These are phyloP conservation scores for Nannobrachium achirus DNA, from an alignment of 2,113 vertebrate genomes.

Conservation along the genomic window DNA sequence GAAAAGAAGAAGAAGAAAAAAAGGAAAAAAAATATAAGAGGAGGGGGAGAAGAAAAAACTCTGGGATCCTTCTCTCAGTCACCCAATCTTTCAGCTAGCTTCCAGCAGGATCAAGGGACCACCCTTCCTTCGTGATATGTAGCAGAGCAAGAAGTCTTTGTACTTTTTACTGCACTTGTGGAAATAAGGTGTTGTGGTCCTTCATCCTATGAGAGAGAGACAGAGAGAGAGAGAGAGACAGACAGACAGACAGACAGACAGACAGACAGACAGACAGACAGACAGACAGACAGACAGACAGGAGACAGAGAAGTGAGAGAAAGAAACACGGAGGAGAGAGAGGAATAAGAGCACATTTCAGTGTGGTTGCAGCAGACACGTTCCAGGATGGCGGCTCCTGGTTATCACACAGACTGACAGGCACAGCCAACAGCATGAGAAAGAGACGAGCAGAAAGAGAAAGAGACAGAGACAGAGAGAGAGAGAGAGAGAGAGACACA, in stretches of 20 bases:
- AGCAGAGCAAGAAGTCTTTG: slow-evolving; percentile 84
- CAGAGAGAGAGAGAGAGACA: slow-evolving; percentile 35
- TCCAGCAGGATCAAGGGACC: slow-evolving; percentile 81
- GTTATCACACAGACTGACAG: slow-evolving; percentile 79
- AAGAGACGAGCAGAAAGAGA: slow-evolving; percentile 54
- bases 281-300: slow-evolving; percentile 12
- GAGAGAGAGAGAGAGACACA: background rate
- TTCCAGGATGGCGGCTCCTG: slow-evolving; percentile 68
- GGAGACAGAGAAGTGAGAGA: background rate
- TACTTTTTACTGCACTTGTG: slow-evolving; percentile 86
- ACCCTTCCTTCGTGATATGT: slow-evolving; percentile 84
- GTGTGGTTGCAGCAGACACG: slow-evolving; percentile 63
- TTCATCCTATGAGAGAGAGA: slow-evolving; percentile 80
- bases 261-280: slow-evolving; percentile 8
- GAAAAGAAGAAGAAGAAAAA: slow-evolving; percentile 43
- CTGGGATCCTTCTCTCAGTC: slow-evolving; percentile 74
- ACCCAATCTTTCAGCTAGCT: slow-evolving; percentile 75
- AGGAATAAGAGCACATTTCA: slow-evolving; percentile 61
- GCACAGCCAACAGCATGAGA: slow-evolving; percentile 77
- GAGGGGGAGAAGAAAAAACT: slow-evolving; percentile 59
- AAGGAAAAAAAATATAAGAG: slow-evolving; percentile 32
- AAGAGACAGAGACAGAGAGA: slow-evolving; percentile 19
- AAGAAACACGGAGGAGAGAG: slow-evolving; percentile 1
- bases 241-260: slow-evolving; percentile 25
- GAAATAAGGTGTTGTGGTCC: slow-evolving; percentile 84